Base-by-base conservation (phyloP, 2,113 vertebrate species). In the Gallinago jamesoni region DNA sequence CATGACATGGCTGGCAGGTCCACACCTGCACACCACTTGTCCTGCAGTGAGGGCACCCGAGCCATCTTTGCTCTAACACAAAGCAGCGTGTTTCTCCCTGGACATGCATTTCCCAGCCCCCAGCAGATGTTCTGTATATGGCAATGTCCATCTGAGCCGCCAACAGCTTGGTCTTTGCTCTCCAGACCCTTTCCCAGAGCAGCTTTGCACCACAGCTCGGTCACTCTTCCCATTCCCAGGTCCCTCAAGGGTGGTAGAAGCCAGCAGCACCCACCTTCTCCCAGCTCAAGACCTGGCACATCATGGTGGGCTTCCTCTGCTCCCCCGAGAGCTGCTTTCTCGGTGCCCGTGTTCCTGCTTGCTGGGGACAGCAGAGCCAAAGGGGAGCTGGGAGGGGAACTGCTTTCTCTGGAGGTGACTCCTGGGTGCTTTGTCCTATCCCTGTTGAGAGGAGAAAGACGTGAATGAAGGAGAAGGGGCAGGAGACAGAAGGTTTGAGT, bases 391-490 rank as follows among this genome's bases (percentile, higher is more conserved):
- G 96, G 66, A 3, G 81, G 83, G 13, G 88, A 89, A 77, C 66
- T 60, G 28, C 80, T 91, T 77, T 98, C 98, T 83, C 92, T 97
- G 88, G 96, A 56, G 4, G 33, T 56, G 33, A 57, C 62, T 89
- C 69, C 94, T 31, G 90, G 56, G 8, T 83, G 50, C 77, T 88
- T 96, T 57, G 85, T 68, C 59, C 70, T 97, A 50, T 97, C 97
- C 50, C 98, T 95, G 37, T 52, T 31, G 87, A 75, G 87, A 83
- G 39, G 14, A 80, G 48, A 62, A 90, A 41, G n/a, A 72, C 30
- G 25, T 0, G 6, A 89, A 60, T n/a, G 43, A 62, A 86, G 22
- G 63, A 63, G 78, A 92, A 67, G 31, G 12, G 20, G 41, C 56
- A 72, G 60, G 76, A 89, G 70, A 55, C 27, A 13, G 64, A 57